Evolutionary conservation across 2,797 vertebrate genomes (phyloP), one percentile per base, ranked within the genome.

Genomic region (Cheirogaleus major): DNA sequence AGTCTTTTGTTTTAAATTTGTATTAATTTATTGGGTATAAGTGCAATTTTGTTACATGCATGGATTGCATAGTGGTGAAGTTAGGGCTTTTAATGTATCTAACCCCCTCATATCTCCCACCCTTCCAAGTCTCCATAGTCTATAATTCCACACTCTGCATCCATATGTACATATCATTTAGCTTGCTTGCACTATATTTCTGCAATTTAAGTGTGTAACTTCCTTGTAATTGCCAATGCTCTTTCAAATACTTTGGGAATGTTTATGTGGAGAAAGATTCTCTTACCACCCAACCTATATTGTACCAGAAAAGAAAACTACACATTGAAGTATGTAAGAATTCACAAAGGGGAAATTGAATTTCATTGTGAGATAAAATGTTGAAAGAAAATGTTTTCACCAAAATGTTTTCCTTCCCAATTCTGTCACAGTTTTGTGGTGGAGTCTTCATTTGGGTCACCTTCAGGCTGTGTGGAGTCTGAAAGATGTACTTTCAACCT

Each of bases 271-370:
- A 59, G 15, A 92, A 96, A 76, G 18, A 65, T n/a, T 85, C 14
- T 95, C 79, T 91, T 78, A 88, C 14, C 5, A 75, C 5, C 22
- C 43, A 85, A 52, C 27, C 65, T 87, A 57, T 50, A 81, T 73
- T 92, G 27, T 38, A 63, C 50, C 65, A 78, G 91, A 88, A 84
- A 83, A 92, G n/a, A 86, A 93, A 96, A 75, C 9, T 63, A 50
- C 4, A 61, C 27, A 22, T 38, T 57, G 1, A 59, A 48, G 30
- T 52, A 61, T 57, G 14, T 73, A 55, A 65, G 67, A 94, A 96
- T 84, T 75, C 75, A 81, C 83, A 79, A 70, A 93, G 55, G 23
- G 38, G 48, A 61, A 93, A 86, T 7, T 70, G 17, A 86, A 83
- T 93, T 93, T 79, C 70, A 73, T 14, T 72, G 48, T 50, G 70